These are phyloP conservation scores for Rotaria socialis DNA, from an alignment of 2,888 invertebrate species.

Conservation along the genomic window DNA sequence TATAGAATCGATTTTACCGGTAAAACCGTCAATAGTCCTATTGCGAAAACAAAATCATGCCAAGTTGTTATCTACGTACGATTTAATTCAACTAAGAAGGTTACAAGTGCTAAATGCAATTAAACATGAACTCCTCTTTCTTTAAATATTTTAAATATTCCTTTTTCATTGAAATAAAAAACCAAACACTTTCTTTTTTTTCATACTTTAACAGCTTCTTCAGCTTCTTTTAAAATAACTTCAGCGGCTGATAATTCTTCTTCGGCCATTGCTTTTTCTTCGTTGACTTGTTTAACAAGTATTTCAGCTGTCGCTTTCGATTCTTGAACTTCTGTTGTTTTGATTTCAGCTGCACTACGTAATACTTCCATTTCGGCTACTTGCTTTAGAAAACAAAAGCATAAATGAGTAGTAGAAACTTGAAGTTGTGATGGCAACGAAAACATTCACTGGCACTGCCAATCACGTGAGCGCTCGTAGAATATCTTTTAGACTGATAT, in stretches of 20 bases:
- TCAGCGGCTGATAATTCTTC: conserved; percentile 56
- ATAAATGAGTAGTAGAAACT: no score
- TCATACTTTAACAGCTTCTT: conserved; percentile 54
- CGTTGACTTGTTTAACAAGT: conserved; percentile 55
- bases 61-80: background rate
- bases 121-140: no score
- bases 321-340: conserved; percentile 33
- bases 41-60: background rate
- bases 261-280: conserved; percentile 54
- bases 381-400: background rate
- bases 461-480: no score
- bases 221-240: conserved; percentile 57
- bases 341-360: conserved; percentile 53
- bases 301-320: conserved; percentile 53
- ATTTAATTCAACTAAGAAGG: background rate
- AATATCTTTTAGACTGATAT: no score
- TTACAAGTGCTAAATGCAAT: no score
- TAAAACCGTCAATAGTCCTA: background rate
- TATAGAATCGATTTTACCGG: conserved; percentile 10
- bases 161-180: no score
- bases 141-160: no score
- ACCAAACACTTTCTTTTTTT: no score
- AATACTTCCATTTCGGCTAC: conserved; percentile 18
- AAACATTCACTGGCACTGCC: no score
- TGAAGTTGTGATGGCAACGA: no score